A percentile compares a stretch with the other conserved stretches of the same genome.
These are phyloP conservation scores for Sebastes taczanowskii DNA, from an alignment of 2,797 vertebrate species.

Conservation along the genomic window DNA sequence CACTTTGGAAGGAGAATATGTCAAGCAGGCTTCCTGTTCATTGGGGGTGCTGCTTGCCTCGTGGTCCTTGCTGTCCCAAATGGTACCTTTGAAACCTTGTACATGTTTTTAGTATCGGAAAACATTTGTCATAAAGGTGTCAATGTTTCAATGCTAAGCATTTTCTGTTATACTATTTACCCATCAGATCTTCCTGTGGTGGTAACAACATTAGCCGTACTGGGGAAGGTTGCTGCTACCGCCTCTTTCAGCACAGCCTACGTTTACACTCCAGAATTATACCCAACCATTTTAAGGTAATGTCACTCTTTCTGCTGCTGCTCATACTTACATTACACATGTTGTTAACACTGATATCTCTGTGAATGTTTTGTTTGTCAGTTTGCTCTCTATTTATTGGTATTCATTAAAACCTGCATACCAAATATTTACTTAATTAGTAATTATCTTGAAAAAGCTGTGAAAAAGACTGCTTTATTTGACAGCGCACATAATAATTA, in stretches of 20 bases:
- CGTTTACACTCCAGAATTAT: conserved; percentile 83
- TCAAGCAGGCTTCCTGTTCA: conserved; percentile 68
- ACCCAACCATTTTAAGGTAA: conserved; percentile 86
- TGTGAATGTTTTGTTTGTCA: too few relatives aligned
- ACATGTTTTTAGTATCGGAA: neutral
- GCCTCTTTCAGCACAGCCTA: conserved; percentile 79
- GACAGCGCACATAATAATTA: too few relatives aligned
- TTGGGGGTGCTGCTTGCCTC: conserved; percentile 81
- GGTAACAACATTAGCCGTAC: conserved; percentile 77
- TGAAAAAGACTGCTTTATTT: too few relatives aligned
- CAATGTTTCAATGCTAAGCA: neutral
- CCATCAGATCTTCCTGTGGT: conserved; percentile 72
- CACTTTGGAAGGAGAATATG: conserved; percentile 80
- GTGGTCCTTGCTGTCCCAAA: conserved; percentile 78
- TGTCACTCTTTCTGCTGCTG: neutral
- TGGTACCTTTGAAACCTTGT: conserved; percentile 63
- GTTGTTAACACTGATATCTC: too few relatives aligned
- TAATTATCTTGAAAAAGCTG: too few relatives aligned
- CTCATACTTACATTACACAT: too few relatives aligned
- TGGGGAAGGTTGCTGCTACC: conserved; percentile 77
- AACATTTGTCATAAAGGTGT: neutral
- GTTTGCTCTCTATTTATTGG: too few relatives aligned
- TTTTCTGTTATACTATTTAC: neutral
- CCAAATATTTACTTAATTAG: too few relatives aligned
- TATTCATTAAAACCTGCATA: too few relatives aligned